phyloP scores from a whole-genome alignment of 2,797 vertebrate species.

The Amazonetta brasiliensis region DNA sequence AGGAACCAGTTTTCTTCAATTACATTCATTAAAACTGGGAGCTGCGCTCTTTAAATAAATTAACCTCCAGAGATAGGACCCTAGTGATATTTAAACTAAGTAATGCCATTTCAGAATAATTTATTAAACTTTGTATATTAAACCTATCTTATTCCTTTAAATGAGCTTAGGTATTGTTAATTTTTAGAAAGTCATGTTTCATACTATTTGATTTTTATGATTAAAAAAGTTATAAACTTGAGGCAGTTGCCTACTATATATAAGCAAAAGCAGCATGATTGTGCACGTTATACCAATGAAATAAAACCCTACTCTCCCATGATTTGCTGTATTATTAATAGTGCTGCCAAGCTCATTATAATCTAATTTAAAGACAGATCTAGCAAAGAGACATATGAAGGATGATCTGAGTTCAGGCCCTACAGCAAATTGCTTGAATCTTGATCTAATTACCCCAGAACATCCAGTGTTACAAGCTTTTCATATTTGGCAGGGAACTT shows the following conservation, averaged over 20 bases:
- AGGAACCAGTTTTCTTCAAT: background rate
- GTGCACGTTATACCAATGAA: background rate
- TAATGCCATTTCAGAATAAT: slow-evolving; percentile 10
- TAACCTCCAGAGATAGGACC: background rate
- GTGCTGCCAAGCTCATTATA: slow-evolving; percentile 65
- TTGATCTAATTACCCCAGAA: slow-evolving; percentile 66
- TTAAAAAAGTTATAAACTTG: slow-evolving; percentile 40
- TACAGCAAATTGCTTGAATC: slow-evolving; percentile 66
- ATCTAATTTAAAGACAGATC: slow-evolving; percentile 71
- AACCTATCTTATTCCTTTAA: background rate
- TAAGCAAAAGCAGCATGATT: background rate
- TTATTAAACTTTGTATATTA: background rate
- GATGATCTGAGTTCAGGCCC: slow-evolving; percentile 50
- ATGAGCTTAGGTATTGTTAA: slow-evolving; percentile 32
- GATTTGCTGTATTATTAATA: slow-evolving; percentile 64
- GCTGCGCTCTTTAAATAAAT: slow-evolving; percentile 22
- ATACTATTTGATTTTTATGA: slow-evolving; percentile 45
- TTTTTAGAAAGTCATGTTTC: slow-evolving; percentile 19
- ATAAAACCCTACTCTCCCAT: slow-evolving; percentile 27
- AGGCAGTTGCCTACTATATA: slow-evolving; percentile 14
- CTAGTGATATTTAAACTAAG: background rate
- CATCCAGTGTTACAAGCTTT: background rate
- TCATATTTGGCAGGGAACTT: background rate
- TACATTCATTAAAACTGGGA: background rate
- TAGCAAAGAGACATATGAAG: slow-evolving; percentile 54